Percentiles rank a stretch among this genome's conserved stretches.
These are phyloP conservation scores for Platycnemis pennipes DNA, from an alignment of 2,888 invertebrate genomes.

Conservation along the genomic window DNA sequence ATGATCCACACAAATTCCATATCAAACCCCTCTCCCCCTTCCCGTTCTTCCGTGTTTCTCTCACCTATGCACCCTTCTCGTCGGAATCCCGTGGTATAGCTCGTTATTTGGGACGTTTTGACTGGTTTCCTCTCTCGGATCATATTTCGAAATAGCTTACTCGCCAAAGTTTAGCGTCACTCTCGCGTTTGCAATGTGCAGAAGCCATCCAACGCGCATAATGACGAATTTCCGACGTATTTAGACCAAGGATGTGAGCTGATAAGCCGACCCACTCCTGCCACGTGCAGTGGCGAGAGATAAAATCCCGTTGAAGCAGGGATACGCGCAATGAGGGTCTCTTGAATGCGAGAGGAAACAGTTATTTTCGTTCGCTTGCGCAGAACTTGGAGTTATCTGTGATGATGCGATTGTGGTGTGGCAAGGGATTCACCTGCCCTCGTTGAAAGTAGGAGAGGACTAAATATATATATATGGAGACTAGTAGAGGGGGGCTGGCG, in stretches of 20 bases:
- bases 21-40: too few relatives aligned
- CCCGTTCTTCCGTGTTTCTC: background rate
- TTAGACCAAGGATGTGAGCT: background rate
- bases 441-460: background rate
- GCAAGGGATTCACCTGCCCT: background rate
- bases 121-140: background rate
- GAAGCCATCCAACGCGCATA: slow-evolving; percentile 3
- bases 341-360: background rate
- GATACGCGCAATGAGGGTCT: background rate
- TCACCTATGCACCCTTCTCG: background rate
- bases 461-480: background rate
- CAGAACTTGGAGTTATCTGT: background rate
- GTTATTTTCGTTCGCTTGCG: background rate
- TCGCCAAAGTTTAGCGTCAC: background rate
- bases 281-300: background rate
- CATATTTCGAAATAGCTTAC: background rate
- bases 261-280: background rate
- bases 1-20: too few relatives aligned
- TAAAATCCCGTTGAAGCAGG: background rate
- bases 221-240: background rate
- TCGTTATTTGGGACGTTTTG: slow-evolving; percentile 18
- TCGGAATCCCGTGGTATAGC: background rate
- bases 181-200: background rate
- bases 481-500: background rate
- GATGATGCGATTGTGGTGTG: background rate